Percentiles rank a stretch among this genome's conserved stretches.
phyloP scores from a whole-genome alignment of 2,113 vertebrate species.

The Gorsachius goisagi region DNA sequence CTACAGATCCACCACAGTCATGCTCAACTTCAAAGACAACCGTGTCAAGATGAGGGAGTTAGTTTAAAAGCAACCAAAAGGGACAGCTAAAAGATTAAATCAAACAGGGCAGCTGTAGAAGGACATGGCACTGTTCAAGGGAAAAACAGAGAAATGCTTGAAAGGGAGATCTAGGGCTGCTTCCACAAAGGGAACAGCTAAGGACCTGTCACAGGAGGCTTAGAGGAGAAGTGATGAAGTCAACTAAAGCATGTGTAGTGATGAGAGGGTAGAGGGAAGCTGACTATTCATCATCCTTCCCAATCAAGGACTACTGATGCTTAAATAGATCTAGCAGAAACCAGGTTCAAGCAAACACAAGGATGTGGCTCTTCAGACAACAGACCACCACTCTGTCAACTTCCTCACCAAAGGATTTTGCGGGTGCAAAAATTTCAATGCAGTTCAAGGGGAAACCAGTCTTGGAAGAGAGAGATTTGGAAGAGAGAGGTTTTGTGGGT shows the following conservation, averaged over 20 bases:
- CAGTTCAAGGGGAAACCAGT: accelerated
- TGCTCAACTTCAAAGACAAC: not conserved
- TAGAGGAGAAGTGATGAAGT: not conserved
- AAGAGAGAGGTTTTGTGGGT: not conserved
- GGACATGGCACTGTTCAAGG: not conserved
- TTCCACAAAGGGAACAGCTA: not conserved
- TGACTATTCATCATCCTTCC: not conserved
- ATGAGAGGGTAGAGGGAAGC: not conserved
- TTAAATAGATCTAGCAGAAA: not conserved
- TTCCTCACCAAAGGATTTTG: not conserved
- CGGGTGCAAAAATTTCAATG: not conserved
- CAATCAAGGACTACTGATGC: not conserved
- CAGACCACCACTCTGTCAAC: not conserved
- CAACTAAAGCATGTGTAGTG: not conserved
- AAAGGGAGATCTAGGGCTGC: not conserved
- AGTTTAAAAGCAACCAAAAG: not conserved
- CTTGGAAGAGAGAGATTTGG: not conserved
- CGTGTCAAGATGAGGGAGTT: not conserved
- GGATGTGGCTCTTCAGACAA: not conserved
- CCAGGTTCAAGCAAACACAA: not conserved
- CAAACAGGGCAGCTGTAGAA: not conserved
- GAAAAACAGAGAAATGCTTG: not conserved
- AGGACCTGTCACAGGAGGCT: not conserved
- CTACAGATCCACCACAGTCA: not conserved
- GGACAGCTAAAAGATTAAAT: not conserved